Percentiles rank a stretch among this genome's conserved stretches.
Evolutionary conservation across 2,797 vertebrate genomes (phyloP).

Genomic region (Micrastur ruficollis): DNA sequence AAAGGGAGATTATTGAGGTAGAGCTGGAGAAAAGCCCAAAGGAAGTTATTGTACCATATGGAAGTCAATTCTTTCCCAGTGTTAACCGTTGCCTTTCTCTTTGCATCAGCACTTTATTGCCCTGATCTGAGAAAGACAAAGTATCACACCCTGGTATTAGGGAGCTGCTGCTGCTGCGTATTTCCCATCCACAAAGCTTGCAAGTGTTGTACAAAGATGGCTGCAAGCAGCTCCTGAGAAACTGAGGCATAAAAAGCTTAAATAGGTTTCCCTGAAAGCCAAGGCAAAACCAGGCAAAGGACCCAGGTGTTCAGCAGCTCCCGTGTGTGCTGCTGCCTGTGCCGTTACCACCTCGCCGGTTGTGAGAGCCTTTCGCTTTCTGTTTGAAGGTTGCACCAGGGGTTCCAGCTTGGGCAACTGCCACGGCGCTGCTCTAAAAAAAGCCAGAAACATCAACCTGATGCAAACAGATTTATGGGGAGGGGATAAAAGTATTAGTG

Average conservation of each 20-base stretch:
- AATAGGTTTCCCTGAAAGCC: neutral
- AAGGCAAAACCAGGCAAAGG: neutral
- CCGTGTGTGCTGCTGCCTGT: fast-evolving
- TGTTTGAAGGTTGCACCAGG: slow-evolving; percentile 18
- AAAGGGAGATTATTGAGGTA: slow-evolving; percentile 48
- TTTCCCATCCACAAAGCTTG: neutral
- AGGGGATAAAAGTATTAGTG: slow-evolving; percentile 41
- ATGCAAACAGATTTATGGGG: slow-evolving; percentile 30
- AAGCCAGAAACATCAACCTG: neutral
- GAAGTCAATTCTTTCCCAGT: slow-evolving; percentile 7
- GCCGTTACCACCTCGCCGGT: fast-evolving
- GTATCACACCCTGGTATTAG: neutral
- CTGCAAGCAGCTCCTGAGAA: neutral
- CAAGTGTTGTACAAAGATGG: neutral
- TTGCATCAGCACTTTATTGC: neutral
- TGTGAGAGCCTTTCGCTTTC: slow-evolving; percentile 24
- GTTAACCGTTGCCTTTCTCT: neutral
- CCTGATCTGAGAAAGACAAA: slow-evolving; percentile 1
- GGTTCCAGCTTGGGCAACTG: neutral
- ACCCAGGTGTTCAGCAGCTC: neutral
- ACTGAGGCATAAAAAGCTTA: neutral
- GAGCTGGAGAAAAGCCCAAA: slow-evolving; percentile 48
- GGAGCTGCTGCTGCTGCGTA: neutral
- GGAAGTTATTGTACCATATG: slow-evolving; percentile 29
- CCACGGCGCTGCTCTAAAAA: neutral